Percentiles rank a stretch among this genome's conserved stretches.
These are phyloP conservation scores for Dysidea cf. avara DNA, from an alignment of 37 sponge, comb jelly and placozoan genomes.

Conservation along the genomic window DNA sequence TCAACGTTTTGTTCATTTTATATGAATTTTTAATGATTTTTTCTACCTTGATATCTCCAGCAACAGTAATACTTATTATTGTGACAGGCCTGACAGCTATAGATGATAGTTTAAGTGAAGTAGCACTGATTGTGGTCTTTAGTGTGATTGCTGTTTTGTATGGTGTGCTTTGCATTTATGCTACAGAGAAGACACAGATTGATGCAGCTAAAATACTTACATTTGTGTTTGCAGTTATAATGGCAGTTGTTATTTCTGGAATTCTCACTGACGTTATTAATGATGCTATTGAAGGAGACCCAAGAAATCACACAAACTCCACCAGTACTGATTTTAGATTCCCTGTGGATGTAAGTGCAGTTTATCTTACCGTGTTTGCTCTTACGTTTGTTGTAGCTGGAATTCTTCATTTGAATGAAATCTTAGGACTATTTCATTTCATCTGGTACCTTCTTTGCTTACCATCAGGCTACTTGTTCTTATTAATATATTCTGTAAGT, in stretches of 20 bases:
- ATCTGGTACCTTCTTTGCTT: too few species aligned
- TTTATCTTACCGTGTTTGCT: constrained; percentile 52
- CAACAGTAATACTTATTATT: constrained; percentile 78
- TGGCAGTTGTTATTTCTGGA: too few species aligned
- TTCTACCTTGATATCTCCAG: constrained; percentile 78
- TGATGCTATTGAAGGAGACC: too few species aligned
- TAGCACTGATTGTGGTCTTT: too few species aligned
- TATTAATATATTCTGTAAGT: constrained; percentile 83
- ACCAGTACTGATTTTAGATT: too few species aligned
- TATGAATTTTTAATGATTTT: constrained; percentile 75
- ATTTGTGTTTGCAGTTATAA: too few species aligned
- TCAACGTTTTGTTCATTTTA: constrained; percentile 70
- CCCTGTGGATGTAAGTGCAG: constrained; percentile 16
- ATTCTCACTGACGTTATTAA: too few species aligned
- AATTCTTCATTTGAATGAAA: constrained; percentile 63
- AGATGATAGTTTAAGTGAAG: too few species aligned
- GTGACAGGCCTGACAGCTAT: constrained; percentile 60
- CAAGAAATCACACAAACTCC: too few species aligned
- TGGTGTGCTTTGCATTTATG: not conserved
- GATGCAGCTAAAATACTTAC: too few species aligned
- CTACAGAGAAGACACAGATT: not conserved
- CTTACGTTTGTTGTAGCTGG: constrained; percentile 55
- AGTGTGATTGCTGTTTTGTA: too few species aligned
- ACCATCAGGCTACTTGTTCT: too few species aligned
- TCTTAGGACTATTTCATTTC: constrained; percentile 48